Evolutionary conservation across 1,140 invertebrate species (phyloP).

Genomic region (Ceratitis capitata): DNA sequence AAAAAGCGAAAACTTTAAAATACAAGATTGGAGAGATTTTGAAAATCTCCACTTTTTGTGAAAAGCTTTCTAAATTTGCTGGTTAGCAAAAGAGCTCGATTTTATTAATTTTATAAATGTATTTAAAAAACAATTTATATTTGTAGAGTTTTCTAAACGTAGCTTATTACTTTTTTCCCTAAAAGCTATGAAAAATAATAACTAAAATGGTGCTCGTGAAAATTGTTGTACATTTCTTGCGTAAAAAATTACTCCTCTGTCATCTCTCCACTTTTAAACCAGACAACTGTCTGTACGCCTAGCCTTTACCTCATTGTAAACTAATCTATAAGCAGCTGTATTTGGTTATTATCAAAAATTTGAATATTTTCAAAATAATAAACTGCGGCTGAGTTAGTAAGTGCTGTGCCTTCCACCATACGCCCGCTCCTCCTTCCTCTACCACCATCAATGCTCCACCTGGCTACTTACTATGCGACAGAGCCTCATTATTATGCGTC

Average conservation of each 20-base stretch:
- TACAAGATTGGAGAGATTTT: too few species aligned
- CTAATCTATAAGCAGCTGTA: conserved; percentile 55
- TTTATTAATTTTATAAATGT: too few species aligned
- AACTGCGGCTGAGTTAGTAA: conserved; percentile 65
- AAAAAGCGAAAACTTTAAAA: too few species aligned
- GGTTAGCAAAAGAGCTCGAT: too few species aligned
- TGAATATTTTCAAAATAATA: conserved; percentile 65
- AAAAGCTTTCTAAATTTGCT: too few species aligned
- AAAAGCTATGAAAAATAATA: too few species aligned
- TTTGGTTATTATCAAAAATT: conserved; percentile 65
- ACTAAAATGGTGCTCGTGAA: too few species aligned
- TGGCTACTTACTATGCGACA: not conserved
- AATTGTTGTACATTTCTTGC: too few species aligned
- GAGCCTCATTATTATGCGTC: conserved; percentile 31
- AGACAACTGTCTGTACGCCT: not conserved
- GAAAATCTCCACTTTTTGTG: too few species aligned
- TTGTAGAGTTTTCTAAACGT: not conserved
- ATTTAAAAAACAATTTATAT: not conserved
- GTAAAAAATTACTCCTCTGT: too few species aligned
- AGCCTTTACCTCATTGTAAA: not conserved
- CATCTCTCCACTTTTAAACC: not conserved
- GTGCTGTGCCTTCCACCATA: conserved; percentile 45
- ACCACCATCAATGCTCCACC: not conserved
- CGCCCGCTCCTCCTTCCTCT: not conserved
- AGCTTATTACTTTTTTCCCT: too few species aligned